These are phyloP conservation scores for Marisa cornuarietis DNA, from an alignment of 1,140 invertebrate species.

Conservation along the genomic window DNA sequence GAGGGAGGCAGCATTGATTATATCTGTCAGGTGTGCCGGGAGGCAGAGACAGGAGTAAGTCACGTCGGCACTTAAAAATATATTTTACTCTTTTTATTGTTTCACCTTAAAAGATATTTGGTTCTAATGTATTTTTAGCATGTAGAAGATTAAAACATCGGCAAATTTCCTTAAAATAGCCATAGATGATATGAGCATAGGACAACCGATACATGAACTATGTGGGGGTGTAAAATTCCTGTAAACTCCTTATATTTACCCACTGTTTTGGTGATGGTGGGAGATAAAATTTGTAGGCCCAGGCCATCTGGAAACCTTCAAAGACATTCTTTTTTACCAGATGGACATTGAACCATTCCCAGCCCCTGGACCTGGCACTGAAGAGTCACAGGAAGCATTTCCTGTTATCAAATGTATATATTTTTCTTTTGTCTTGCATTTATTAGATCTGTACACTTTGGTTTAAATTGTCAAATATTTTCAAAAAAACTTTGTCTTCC, in stretches of 20 bases:
- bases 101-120: too few relatives aligned
- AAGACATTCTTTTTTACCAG: conserved; percentile 18
- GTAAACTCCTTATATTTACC: neutral
- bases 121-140: too few relatives aligned
- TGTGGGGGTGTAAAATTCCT: neutral
- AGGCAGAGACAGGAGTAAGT: conserved; percentile 49
- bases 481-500: too few relatives aligned
- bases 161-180: too few relatives aligned
- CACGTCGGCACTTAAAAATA: neutral
- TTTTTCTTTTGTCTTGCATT: too few relatives aligned
- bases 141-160: too few relatives aligned
- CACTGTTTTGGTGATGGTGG: neutral
- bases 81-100: neutral
- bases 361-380: conserved; percentile 17
- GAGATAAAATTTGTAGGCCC: neutral
- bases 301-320: neutral
- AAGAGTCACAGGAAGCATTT: conserved; percentile 25
- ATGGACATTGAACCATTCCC: conserved; percentile 39
- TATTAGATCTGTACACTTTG: too few relatives aligned
- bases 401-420: conserved; percentile 16
- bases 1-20: conserved; percentile 90
- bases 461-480: too few relatives aligned
- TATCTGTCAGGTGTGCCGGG: conserved; percentile 86
- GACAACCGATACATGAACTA: neutral
- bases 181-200: too few relatives aligned